Evolutionary conservation across 2,113 vertebrate species (phyloP).

Genomic region (Mus pahari): DNA sequence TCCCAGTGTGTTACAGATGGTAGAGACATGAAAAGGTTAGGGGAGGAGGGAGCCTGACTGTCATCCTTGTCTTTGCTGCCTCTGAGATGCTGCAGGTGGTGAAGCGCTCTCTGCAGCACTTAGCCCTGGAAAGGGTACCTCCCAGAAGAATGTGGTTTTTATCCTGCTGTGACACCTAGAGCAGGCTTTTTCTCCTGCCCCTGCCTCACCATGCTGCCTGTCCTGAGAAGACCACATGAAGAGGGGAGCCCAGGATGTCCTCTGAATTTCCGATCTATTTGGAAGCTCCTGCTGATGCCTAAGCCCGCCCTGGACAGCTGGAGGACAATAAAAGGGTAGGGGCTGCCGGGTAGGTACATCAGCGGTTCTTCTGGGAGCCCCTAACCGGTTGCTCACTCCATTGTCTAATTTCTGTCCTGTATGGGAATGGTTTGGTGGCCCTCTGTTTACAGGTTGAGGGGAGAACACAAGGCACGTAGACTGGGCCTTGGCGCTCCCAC

Average conservation of each 20-base stretch:
- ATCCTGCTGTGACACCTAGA: background rate
- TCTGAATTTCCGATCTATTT: background rate
- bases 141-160: background rate
- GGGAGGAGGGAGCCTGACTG: background rate
- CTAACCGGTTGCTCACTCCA: background rate
- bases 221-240: background rate
- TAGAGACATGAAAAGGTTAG: background rate
- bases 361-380: fast-evolving
- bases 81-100: background rate
- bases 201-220: background rate
- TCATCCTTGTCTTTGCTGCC: background rate
- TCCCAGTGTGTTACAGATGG: background rate
- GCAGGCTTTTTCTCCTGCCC: background rate
- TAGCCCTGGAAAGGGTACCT: constrained; percentile 3
- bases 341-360: fast-evolving
- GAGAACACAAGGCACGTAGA: background rate
- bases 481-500: background rate
- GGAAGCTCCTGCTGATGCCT: background rate
- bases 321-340: background rate
- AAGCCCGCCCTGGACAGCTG: background rate
- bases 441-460: constrained; percentile 61
- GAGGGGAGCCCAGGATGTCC: background rate
- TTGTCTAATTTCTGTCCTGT: background rate
- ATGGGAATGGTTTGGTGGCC: background rate
- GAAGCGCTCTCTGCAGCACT: background rate